phyloP scores from a whole-genome alignment of 2,113 vertebrate species.

The Equus przewalskii region DNA sequence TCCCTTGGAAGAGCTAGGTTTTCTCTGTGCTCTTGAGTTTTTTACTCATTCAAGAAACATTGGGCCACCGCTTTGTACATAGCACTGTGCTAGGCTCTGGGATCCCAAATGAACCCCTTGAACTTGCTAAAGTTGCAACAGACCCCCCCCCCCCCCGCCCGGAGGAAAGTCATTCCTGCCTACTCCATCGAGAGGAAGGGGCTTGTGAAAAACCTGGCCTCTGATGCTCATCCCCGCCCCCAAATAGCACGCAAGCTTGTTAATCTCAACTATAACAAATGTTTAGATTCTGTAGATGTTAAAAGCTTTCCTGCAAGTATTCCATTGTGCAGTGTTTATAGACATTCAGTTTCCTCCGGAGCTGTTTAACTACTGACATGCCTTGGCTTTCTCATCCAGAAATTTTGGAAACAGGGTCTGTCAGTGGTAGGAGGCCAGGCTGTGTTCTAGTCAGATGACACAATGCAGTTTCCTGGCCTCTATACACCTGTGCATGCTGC shows the following conservation, averaged over 20 bases:
- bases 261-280: neutral
- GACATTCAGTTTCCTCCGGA: slow-evolving; percentile 10
- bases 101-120: neutral
- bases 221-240: neutral
- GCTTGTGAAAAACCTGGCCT: neutral
- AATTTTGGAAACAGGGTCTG: slow-evolving; percentile 81
- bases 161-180: neutral
- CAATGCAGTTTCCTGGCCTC: slow-evolving; percentile 78
- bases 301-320: slow-evolving; percentile 25
- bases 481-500: slow-evolving; percentile 85
- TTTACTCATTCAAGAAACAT: slow-evolving; percentile 38
- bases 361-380: slow-evolving; percentile 53
- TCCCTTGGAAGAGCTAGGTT: slow-evolving; percentile 41
- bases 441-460: slow-evolving; percentile 49
- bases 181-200: neutral
- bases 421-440: slow-evolving; percentile 70
- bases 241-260: slow-evolving; percentile 9
- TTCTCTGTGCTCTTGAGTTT: slow-evolving; percentile 53
- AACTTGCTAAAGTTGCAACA: neutral
- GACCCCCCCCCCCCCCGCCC: neutral
- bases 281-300: slow-evolving; percentile 38
- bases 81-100: slow-evolving; percentile 54
- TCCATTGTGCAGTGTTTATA: neutral
- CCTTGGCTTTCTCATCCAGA: slow-evolving; percentile 86
- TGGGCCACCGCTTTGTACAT: slow-evolving; percentile 40